These are phyloP conservation scores for Caenorhabditis japonica DNA, from an alignment of 2,888 invertebrate species.

Conservation along the genomic window DNA sequence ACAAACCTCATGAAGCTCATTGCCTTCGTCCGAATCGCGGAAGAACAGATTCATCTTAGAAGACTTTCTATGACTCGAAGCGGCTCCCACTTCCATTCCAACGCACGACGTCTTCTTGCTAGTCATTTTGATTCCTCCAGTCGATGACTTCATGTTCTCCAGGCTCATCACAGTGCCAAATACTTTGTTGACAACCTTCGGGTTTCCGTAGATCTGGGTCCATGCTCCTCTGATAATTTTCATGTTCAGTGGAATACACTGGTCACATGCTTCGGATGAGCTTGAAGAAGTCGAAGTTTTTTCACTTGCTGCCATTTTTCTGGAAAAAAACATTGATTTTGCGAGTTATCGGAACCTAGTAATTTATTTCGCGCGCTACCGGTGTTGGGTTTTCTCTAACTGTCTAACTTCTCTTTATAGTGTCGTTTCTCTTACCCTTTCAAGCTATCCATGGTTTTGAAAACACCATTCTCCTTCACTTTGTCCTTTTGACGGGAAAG, in stretches of 20 bases:
- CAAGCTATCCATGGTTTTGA: constrained; percentile 63
- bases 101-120: constrained; percentile 66
- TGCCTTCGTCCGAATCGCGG: constrained; percentile 62
- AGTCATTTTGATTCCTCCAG: constrained; percentile 55
- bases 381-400: no score
- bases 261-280: constrained; percentile 55
- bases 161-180: constrained; percentile 69
- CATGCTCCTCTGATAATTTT: constrained; percentile 67
- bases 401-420: no score
- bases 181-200: constrained; percentile 67
- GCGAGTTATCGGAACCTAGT: no score
- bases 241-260: constrained; percentile 65
- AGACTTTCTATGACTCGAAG: constrained; percentile 24
- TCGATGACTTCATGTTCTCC: constrained; percentile 46
- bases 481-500: constrained; percentile 60
- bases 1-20: constrained; percentile 68
- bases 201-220: constrained; percentile 73
- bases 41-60: constrained; percentile 69
- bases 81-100: constrained; percentile 65
- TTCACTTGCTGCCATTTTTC: constrained; percentile 51
- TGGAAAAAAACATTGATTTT: no score
- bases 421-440: constrained; percentile 45
- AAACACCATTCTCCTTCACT: constrained; percentile 60
- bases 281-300: constrained; percentile 28
- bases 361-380: no score